These are phyloP conservation scores for Antedon mediterranea DNA, from an alignment of 53 echinoderm and acorn worm species.

Conservation along the genomic window DNA sequence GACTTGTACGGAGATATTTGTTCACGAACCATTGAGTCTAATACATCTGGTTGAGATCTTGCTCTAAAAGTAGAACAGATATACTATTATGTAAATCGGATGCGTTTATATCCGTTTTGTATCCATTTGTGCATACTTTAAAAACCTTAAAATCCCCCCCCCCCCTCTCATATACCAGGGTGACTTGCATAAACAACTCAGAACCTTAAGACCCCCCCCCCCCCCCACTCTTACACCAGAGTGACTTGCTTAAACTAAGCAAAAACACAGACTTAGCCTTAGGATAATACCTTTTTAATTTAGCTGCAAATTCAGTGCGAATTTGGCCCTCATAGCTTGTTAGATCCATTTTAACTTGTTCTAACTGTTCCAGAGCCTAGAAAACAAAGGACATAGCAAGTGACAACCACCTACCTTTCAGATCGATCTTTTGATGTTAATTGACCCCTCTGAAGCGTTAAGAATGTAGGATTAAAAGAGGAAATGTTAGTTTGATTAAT, in stretches of 20 bases:
- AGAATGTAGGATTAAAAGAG: background rate
- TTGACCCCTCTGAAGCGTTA: background rate
- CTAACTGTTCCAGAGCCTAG: conserved; percentile 79
- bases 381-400: conserved; percentile 11
- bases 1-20: conserved; percentile 22
- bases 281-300: conserved; percentile 73
- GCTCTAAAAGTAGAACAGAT: background rate
- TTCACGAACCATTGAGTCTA: conserved; percentile 10
- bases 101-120: too few species aligned
- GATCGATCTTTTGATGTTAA: background rate
- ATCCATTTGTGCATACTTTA: too few species aligned
- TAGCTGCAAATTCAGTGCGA: conserved; percentile 47
- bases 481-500: background rate
- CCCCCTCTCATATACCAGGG: too few species aligned
- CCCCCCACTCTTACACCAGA: background rate
- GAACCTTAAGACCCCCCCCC: background rate
- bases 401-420: background rate
- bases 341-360: conserved; percentile 75
- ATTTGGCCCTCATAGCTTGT: conserved; percentile 63
- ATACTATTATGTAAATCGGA: too few species aligned
- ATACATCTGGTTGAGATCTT: background rate
- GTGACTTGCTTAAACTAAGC: background rate
- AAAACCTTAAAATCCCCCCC: too few species aligned
- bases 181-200: too few species aligned
- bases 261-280: background rate